phyloP scores from a whole-genome alignment of 2,113 vertebrate genomes.

The Reinhardtius hippoglossoides region DNA sequence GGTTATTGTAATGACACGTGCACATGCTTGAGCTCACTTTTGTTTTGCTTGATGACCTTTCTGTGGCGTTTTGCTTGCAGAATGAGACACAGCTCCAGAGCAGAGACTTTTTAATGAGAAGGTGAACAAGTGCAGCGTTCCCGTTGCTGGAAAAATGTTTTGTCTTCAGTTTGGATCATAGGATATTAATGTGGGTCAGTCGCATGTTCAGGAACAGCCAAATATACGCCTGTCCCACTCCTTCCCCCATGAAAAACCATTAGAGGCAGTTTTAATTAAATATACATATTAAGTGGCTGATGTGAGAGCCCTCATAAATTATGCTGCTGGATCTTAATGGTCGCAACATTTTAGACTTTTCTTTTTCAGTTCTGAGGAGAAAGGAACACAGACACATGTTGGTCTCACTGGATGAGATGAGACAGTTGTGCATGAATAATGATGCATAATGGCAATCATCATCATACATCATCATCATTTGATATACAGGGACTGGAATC shows the following conservation, averaged over 20 bases:
- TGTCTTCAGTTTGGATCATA: background rate
- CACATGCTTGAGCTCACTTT: background rate
- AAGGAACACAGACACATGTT: conserved; percentile 3
- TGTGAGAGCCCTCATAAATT: conserved; percentile 65
- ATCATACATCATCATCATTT: conserved; percentile 11
- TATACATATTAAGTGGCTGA: conserved; percentile 69
- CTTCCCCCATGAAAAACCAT: conserved; percentile 17
- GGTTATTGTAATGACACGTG: background rate
- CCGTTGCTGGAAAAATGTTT: background rate
- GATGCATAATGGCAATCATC: background rate
- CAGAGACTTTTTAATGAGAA: conserved; percentile 40
- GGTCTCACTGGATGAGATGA: conserved; percentile 11
- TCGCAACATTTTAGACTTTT: conserved; percentile 24
- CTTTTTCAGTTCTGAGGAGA: background rate
- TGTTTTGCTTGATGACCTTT: conserved; percentile 55
- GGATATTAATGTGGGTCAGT: background rate
- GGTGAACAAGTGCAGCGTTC: conserved; percentile 9
- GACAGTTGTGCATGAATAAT: conserved; percentile 26
- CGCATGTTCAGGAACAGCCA: background rate
- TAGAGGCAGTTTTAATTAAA: conserved; percentile 62
- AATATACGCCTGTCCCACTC: background rate
- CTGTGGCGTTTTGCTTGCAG: conserved; percentile 4
- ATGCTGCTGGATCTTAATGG: conserved; percentile 54
- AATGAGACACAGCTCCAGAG: conserved; percentile 31
- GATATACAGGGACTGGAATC: background rate